Conservation (phyloP, 2,888 invertebrate species). For the Brachypterus glaber region DNA sequence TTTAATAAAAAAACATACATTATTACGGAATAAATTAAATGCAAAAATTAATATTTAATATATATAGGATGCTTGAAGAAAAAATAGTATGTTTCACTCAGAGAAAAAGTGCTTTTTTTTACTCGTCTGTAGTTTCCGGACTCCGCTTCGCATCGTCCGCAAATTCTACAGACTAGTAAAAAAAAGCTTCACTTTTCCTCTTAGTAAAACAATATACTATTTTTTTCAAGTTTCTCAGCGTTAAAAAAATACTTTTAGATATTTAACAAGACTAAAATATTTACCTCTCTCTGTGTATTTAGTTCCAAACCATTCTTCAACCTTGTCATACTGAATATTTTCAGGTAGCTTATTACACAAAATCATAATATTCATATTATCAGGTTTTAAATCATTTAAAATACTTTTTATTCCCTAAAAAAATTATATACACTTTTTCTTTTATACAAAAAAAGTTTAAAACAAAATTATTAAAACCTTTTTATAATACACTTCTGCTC, state of each 20-base stretch:
- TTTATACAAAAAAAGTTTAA: background rate
- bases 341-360: conserved; percentile 51
- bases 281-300: conserved; percentile 57
- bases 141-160: too few species aligned
- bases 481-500: too few species aligned
- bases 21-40: too few species aligned
- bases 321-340: conserved; percentile 48
- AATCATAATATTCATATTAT: conserved; percentile 61
- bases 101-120: too few species aligned
- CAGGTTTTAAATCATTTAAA: conserved; percentile 51
- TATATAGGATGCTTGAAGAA: too few species aligned
- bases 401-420: conserved; percentile 51
- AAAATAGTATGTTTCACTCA: too few species aligned
- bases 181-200: too few species aligned
- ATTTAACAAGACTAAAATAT: background rate
- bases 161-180: too few species aligned
- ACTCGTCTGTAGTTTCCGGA: too few species aligned
- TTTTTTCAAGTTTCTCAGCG: background rate
- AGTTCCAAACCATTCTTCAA: conserved; percentile 78
- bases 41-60: too few species aligned
- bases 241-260: too few species aligned
- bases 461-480: conserved; percentile 2
- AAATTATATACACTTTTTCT: conserved; percentile 2
- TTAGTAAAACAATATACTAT: conserved; percentile 7
- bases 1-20: too few species aligned